A percentile compares a stretch with the other conserved stretches of the same genome.
Conservation (phyloP, 2,888 invertebrate genomes). For the Noctua janthe region DNA sequence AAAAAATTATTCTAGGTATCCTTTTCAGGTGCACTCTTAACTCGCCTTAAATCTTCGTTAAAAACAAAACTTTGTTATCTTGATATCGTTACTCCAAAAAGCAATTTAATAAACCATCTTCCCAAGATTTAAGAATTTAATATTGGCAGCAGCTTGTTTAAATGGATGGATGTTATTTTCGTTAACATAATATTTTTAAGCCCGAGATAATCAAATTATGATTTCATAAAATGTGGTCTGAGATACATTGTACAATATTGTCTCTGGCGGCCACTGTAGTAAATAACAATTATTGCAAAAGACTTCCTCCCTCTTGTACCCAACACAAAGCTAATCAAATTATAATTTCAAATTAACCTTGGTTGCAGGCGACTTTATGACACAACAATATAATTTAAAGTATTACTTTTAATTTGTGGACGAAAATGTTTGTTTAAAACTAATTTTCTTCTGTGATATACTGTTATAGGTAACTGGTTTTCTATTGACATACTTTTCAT, state of each 20-base stretch:
- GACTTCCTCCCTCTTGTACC: conserved; percentile 65
- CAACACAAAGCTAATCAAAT: conserved; percentile 79
- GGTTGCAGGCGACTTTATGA: conserved; percentile 70
- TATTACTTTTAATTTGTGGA: conserved; percentile 68
- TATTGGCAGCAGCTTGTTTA: conserved; percentile 85
- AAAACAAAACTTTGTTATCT: conserved; percentile 57
- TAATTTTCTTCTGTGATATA: conserved; percentile 24
- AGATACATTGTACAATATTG: conserved; percentile 63
- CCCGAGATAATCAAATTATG: conserved; percentile 82
- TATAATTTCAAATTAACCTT: conserved; percentile 75
- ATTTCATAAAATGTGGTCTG: conserved; percentile 74
- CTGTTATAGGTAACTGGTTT: conserved; percentile 10
- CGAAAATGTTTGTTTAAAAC: conserved; percentile 46
- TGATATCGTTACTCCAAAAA: conserved; percentile 60
- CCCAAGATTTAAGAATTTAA: conserved; percentile 84
- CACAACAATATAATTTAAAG: conserved; percentile 70
- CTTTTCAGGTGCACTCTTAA: conserved; percentile 34
- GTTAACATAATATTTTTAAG: conserved; percentile 79
- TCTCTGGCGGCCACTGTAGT: conserved; percentile 69
- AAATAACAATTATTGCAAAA: conserved; percentile 76
- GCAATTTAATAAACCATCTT: conserved; percentile 77
- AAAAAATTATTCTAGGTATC: conserved; percentile 6
- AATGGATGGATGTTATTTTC: conserved; percentile 83
- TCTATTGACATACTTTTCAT: conserved; percentile 4
- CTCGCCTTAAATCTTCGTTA: conserved; percentile 35